These are phyloP conservation scores for Pontoporia blainvillei DNA, from an alignment of 2,113 vertebrate genomes.

Conservation along the genomic window DNA sequence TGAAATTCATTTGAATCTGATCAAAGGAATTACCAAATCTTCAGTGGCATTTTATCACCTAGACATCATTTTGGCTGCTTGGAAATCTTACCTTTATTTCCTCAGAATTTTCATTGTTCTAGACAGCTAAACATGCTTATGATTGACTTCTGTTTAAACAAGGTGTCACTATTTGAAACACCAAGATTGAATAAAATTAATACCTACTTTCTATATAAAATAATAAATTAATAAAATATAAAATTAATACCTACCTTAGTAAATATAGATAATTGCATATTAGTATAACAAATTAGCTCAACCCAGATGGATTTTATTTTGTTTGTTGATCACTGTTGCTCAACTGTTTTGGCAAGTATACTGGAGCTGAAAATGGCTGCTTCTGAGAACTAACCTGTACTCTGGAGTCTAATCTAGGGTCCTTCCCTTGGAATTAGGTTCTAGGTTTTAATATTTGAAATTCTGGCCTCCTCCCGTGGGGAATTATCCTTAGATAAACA, in stretches of 20 bases:
- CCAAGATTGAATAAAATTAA: background rate
- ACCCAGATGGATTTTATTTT: background rate
- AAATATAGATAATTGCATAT: slow-evolving; percentile 32
- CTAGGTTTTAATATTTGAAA: background rate
- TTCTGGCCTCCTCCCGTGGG: background rate
- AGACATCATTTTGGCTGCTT: background rate
- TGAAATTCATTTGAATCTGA: background rate
- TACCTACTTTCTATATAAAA: background rate
- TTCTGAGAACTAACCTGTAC: background rate
- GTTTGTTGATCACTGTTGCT: background rate
- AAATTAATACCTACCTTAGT: background rate
- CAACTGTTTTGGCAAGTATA: background rate
- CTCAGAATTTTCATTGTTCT: background rate
- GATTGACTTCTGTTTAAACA: slow-evolving; percentile 10
- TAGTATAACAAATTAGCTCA: slow-evolving; percentile 17
- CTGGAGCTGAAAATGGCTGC: background rate
- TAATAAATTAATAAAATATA: background rate
- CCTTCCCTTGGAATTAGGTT: background rate
- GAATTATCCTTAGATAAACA: background rate
- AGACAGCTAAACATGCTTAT: background rate
- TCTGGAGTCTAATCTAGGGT: background rate
- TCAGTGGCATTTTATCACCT: background rate
- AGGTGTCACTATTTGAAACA: background rate
- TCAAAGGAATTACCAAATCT: background rate
- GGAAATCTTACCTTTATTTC: background rate